Evolutionary conservation across 2,113 vertebrate species (phyloP), one percentile per base, ranked within the genome.

Genomic region (Circaetus gallicus): DNA sequence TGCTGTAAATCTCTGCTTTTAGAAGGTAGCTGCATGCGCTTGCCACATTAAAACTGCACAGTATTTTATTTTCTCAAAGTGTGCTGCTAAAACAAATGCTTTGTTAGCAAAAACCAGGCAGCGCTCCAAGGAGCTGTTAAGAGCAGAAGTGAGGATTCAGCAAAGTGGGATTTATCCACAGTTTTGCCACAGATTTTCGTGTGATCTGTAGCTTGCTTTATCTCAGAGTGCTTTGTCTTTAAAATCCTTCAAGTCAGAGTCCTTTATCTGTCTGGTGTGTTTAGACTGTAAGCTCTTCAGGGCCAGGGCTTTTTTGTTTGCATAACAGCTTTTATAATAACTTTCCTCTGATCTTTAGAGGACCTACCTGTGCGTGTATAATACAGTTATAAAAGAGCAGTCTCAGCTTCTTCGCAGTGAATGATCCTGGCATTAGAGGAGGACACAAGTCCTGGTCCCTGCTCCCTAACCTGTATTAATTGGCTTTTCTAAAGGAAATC

Each of bases 401-500:
- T 13, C n/a, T 93, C 42, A 36, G 5, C n/a, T 80, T 74, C 24
- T 12, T 28, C 1, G 1, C 50, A 52, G 43, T 42, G 65, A 86
- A 49, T 1, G 4, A 49, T 71, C 34, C 80, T 61, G 50, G 21
- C 7, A 2, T 82, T 43, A 72, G 56, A 49, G 43, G 58, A 93
- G 36, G 66, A 70, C 32, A 29, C 0, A 0, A 52, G 34, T 53
- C 70, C 89, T 43, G 66, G 5, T 36, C 13, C 13, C 73, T 71
- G 42, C 65, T 94, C 65, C 49, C 81, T n/a, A 71, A 22, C 12
- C 8, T 42, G 53, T 25, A 43, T 81, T 62, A 66, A 76, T 62
- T 82, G 42, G 16, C n/a, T 94, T 82, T 94, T 73, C 87, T 90
- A 42, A 89, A 91, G 94, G 92, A 96, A 96, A 80, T 84, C 50